Percentiles rank a stretch among this genome's conserved stretches.
These are phyloP conservation scores for Rhagoletis pomonella DNA, from an alignment of 1,140 invertebrate species.

Conservation along the genomic window DNA sequence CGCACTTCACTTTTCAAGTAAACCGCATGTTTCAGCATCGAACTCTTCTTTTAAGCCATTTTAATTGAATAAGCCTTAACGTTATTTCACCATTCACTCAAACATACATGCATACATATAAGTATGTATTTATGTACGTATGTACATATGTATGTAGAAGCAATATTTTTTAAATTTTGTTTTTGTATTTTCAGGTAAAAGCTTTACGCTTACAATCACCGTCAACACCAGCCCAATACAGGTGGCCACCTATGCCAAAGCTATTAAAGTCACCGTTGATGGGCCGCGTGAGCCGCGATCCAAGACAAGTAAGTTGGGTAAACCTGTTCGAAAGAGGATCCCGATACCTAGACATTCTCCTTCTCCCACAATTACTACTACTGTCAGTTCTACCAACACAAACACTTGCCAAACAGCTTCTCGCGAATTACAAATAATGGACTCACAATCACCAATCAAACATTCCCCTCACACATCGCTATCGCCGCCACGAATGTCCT, in stretches of 20 bases:
- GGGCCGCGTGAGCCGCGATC: slow-evolving; percentile 96
- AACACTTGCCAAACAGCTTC: not conserved
- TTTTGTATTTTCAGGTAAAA: slow-evolving; percentile 87
- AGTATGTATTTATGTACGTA: not conserved
- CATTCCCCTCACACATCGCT: not conserved
- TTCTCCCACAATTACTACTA: slow-evolving; percentile 5
- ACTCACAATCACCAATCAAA: slow-evolving; percentile 12
- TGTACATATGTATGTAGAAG: not conserved
- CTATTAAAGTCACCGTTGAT: slow-evolving; percentile 99
- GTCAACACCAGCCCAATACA: slow-evolving; percentile 93
- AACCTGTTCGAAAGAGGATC: not conserved
- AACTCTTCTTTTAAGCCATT: slow-evolving; percentile 3
- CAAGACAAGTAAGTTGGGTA: slow-evolving; percentile 91
- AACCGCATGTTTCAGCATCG: not conserved
- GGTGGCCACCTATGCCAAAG: slow-evolving; percentile 95
- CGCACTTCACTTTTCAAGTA: not conserved
- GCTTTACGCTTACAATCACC: slow-evolving; percentile 97
- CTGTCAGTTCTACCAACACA: not conserved
- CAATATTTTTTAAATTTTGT: slow-evolving; percentile 57
- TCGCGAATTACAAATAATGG: not conserved
- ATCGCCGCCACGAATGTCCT: not conserved
- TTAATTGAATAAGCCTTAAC: slow-evolving; percentile 42
- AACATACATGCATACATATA: slow-evolving; percentile 58
- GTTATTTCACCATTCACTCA: slow-evolving; percentile 15
- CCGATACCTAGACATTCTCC: slow-evolving; percentile 25